phyloP scores from a whole-genome alignment of 64 coral and sea anemone genomes.

The Acropora tenuis region DNA sequence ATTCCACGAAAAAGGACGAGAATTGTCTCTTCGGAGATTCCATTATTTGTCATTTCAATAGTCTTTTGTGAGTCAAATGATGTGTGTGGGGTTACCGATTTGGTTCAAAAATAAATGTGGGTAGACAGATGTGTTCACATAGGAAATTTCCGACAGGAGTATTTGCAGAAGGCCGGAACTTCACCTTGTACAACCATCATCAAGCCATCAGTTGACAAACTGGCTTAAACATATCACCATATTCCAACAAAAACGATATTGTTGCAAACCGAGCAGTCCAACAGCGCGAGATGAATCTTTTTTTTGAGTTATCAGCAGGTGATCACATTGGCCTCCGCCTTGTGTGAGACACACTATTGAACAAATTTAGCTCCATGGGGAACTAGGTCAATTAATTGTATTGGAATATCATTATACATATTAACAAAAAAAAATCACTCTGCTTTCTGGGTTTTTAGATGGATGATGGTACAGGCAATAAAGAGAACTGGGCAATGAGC shows the following conservation, averaged over 20 bases:
- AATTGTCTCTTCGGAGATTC: conserved; percentile 15
- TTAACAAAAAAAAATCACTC: conserved; percentile 43
- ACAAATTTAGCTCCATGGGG: conserved; percentile 35
- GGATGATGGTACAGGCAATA: neutral
- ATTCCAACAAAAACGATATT: neutral
- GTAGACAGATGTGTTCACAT: neutral
- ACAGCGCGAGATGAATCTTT: neutral
- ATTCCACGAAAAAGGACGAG: neutral
- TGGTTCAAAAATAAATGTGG: conserved; percentile 33
- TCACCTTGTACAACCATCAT: neutral
- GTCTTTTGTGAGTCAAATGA: conserved; percentile 43
- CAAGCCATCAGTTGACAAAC: neutral
- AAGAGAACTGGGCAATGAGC: neutral
- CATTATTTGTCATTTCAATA: conserved; percentile 47
- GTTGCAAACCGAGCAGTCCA: neutral
- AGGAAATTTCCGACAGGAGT: conserved; percentile 17
- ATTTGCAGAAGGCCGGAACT: conserved; percentile 13
- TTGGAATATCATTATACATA: conserved; percentile 23
- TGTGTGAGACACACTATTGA: conserved; percentile 7
- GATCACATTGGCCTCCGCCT: neutral
- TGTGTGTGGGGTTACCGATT: conserved; percentile 11
- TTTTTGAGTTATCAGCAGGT: neutral
- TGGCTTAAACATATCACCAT: neutral
- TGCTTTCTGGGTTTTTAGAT: neutral
- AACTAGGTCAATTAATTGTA: conserved; percentile 31